Evolutionary conservation across 2,888 invertebrate genomes (phyloP).

Genomic region (Pachymerium ferrugineum): DNA sequence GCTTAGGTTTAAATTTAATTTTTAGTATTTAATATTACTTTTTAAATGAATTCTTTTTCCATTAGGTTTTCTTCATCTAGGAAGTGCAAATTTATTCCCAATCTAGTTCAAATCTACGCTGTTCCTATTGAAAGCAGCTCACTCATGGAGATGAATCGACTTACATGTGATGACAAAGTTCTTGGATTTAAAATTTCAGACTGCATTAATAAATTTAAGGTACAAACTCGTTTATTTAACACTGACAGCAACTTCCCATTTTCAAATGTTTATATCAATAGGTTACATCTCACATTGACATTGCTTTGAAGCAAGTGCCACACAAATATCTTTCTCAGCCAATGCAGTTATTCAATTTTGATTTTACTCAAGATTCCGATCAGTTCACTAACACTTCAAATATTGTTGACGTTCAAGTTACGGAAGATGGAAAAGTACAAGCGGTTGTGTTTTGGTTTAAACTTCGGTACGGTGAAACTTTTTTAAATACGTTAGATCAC

Average conservation of each 20-base stretch:
- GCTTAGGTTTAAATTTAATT: slow-evolving; percentile 41
- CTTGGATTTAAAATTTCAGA: slow-evolving; percentile 42
- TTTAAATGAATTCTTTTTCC: not conserved
- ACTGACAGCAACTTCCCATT: too few relatives aligned
- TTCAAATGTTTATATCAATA: slow-evolving; percentile 34
- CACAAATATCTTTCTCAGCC: not conserved
- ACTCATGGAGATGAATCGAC: slow-evolving; percentile 28
- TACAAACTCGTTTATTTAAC: too few relatives aligned
- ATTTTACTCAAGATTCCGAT: not conserved
- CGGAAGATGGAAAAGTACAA: slow-evolving; percentile 39
- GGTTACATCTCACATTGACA: slow-evolving; percentile 43
- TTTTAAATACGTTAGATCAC: slow-evolving; percentile 36
- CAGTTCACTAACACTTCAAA: not conserved
- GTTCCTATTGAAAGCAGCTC: slow-evolving; percentile 30
- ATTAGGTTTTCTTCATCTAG: not conserved
- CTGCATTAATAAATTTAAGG: slow-evolving; percentile 45
- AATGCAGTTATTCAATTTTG: not conserved
- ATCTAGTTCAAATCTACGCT: not conserved
- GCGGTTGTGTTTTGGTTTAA: slow-evolving; percentile 45
- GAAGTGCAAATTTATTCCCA: not conserved
- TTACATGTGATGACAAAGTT: slow-evolving; percentile 40
- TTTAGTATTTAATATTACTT: not conserved
- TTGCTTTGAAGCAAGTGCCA: slow-evolving; percentile 38
- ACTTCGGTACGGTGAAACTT: slow-evolving; percentile 38
- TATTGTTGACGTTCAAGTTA: not conserved